These are phyloP conservation scores for Monoplex corrugatus DNA, from an alignment of 2,888 invertebrate genomes.

Conservation along the genomic window DNA sequence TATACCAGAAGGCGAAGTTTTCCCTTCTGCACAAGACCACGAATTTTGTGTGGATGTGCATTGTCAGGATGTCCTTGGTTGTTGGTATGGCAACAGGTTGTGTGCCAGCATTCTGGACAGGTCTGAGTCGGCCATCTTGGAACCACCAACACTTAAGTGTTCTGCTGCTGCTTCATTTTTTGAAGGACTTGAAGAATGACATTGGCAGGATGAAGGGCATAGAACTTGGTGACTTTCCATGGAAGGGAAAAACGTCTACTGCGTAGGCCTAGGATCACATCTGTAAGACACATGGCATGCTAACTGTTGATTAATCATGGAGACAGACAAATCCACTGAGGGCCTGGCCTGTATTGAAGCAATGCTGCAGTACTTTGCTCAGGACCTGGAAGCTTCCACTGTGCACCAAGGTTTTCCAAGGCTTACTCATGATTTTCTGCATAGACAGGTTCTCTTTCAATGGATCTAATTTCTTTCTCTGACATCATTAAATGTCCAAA, in stretches of 20 bases:
- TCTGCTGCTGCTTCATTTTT: slow-evolving; percentile 49
- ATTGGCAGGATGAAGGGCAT: slow-evolving; percentile 54
- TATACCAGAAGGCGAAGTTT: background rate
- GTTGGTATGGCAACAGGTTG: background rate
- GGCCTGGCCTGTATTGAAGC: background rate
- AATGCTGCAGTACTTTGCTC: too few relatives aligned
- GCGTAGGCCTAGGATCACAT: slow-evolving; percentile 47
- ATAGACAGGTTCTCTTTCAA: too few relatives aligned
- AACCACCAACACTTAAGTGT: slow-evolving; percentile 41
- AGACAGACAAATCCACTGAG: slow-evolving; percentile 45
- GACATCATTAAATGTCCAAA: too few relatives aligned
- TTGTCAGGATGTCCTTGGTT: background rate
- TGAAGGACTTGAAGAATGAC: slow-evolving; percentile 42
- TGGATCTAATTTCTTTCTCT: too few relatives aligned
- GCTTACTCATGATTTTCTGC: too few relatives aligned
- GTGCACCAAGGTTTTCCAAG: too few relatives aligned
- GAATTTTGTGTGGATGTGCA: background rate
- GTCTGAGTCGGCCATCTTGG: slow-evolving; percentile 50
- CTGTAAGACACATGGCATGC: slow-evolving; percentile 35
- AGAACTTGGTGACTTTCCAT: slow-evolving; percentile 48
- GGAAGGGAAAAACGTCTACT: slow-evolving; percentile 49
- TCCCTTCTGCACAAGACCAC: background rate
- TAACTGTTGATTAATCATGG: slow-evolving; percentile 37
- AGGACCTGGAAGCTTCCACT: too few relatives aligned
- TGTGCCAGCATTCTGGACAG: slow-evolving; percentile 12